phyloP scores from a whole-genome alignment of 2,888 invertebrate species.

The Celastrina argiolus region DNA sequence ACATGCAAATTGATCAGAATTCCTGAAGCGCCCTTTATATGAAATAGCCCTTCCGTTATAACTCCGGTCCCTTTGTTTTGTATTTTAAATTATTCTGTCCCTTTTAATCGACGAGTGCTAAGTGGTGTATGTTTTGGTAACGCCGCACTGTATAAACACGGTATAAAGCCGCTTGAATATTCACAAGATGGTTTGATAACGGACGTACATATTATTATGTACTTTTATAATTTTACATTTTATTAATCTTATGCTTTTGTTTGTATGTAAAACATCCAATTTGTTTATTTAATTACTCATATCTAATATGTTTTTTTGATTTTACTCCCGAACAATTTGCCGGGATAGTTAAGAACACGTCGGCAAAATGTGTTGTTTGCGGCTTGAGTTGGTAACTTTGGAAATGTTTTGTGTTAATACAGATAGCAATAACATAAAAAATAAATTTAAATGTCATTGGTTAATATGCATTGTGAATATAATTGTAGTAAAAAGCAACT shows the following conservation, averaged over 20 bases:
- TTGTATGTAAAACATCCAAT: not conserved
- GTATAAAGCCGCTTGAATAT: conserved; percentile 25
- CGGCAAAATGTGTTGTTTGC: no score
- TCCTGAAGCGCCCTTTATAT: conserved; percentile 58
- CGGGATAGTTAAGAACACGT: no score
- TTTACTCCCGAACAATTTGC: no score
- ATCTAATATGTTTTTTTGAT: no score
- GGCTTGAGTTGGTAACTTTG: no score
- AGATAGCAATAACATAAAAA: no score
- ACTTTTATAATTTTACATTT: not conserved
- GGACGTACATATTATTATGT: not conserved
- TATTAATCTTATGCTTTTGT: not conserved
- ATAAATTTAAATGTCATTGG: no score
- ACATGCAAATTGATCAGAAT: conserved; percentile 69
- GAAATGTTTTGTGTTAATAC: no score
- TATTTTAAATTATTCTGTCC: conserved; percentile 53
- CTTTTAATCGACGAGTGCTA: conserved; percentile 44
- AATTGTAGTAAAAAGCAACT: no score
- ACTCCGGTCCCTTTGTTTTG: conserved; percentile 55
- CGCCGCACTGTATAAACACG: conserved; percentile 32
- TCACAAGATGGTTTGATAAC: conserved; percentile 18
- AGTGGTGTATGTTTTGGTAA: conserved; percentile 39
- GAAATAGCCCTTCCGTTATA: conserved; percentile 66
- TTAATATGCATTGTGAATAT: no score
- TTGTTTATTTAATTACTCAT: no score